These are phyloP conservation scores for Listronotus bonariensis DNA, from an alignment of 1,140 invertebrate species.

Conservation along the genomic window DNA sequence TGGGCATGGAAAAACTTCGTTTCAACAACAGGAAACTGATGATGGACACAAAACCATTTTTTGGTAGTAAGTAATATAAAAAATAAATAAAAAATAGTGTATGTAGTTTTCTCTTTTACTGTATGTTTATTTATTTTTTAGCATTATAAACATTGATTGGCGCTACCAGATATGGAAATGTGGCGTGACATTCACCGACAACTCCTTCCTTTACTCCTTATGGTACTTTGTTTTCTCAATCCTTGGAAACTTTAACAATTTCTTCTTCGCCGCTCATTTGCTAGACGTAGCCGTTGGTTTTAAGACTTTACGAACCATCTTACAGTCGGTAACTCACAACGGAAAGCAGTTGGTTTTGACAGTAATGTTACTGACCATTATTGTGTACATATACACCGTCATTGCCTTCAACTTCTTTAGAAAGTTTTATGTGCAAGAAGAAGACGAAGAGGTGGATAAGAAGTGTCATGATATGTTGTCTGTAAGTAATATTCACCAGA, in stretches of 20 bases:
- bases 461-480: slow-evolving; percentile 99
- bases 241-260: slow-evolving; percentile 97
- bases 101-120: no score
- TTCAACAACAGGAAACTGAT: slow-evolving; percentile 78
- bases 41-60: slow-evolving; percentile 71
- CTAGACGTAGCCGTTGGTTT: slow-evolving; percentile 98
- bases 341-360: slow-evolving; percentile 97
- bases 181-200: slow-evolving; percentile 96
- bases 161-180: slow-evolving; percentile 98
- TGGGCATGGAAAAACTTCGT: slow-evolving; percentile 93
- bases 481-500: slow-evolving; percentile 60
- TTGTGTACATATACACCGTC: slow-evolving; percentile 99
- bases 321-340: slow-evolving; percentile 99
- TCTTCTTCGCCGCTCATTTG: slow-evolving; percentile 99
- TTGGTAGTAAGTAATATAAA: slow-evolving; percentile 68
- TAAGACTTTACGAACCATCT: slow-evolving; percentile 95
- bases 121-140: slow-evolving; percentile 58
- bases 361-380: slow-evolving; percentile 95
- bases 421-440: slow-evolving; percentile 98
- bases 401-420: slow-evolving; percentile 99
- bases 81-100: no score
- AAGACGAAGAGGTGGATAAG: slow-evolving; percentile 94
- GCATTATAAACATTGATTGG: slow-evolving; percentile 92
- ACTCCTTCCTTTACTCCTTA: slow-evolving; percentile 96
- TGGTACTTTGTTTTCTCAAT: slow-evolving; percentile 97